phyloP scores from a whole-genome alignment of 2,797 vertebrate species.

The Siniperca undulata region DNA sequence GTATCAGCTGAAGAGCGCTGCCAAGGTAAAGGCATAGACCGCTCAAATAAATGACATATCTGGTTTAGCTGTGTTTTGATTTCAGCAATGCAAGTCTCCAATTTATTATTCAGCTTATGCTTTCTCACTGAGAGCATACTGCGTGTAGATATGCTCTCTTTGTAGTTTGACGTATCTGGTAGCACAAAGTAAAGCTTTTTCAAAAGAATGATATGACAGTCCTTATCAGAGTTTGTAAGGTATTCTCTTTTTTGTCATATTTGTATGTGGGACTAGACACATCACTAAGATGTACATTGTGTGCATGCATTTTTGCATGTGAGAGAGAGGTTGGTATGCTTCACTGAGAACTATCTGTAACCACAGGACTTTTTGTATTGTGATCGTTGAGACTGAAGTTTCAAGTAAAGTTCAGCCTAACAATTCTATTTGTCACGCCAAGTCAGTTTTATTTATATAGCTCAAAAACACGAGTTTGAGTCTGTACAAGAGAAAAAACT shows the following conservation, averaged over 20 bases:
- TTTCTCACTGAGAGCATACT: slow-evolving; percentile 12
- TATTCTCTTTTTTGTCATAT: slow-evolving; percentile 43
- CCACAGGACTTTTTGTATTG: slow-evolving; percentile 16
- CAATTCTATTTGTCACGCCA: background rate
- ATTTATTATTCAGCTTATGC: slow-evolving; percentile 26
- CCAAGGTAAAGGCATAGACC: slow-evolving; percentile 88
- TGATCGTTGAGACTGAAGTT: background rate
- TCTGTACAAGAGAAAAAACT: background rate
- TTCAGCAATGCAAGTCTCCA: background rate
- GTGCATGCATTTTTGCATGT: slow-evolving; percentile 20
- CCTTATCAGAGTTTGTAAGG: slow-evolving; percentile 47
- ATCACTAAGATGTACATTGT: slow-evolving; percentile 17
- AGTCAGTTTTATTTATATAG: background rate
- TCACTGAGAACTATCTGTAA: slow-evolving; percentile 28
- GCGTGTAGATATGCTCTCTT: slow-evolving; percentile 27
- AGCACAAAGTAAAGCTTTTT: slow-evolving; percentile 13
- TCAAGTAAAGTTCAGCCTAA: slow-evolving; percentile 2
- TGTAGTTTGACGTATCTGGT: slow-evolving; percentile 37
- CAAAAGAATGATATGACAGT: slow-evolving; percentile 38
- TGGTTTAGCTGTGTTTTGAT: slow-evolving; percentile 42
- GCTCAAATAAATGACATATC: slow-evolving; percentile 22
- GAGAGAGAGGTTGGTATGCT: slow-evolving; percentile 14
- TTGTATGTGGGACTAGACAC: slow-evolving; percentile 36
- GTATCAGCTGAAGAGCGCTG: slow-evolving; percentile 98
- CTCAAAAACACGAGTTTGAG: background rate